These are phyloP conservation scores for Gobiocypris rarus DNA, from an alignment of 2,113 vertebrate species.

Conservation along the genomic window DNA sequence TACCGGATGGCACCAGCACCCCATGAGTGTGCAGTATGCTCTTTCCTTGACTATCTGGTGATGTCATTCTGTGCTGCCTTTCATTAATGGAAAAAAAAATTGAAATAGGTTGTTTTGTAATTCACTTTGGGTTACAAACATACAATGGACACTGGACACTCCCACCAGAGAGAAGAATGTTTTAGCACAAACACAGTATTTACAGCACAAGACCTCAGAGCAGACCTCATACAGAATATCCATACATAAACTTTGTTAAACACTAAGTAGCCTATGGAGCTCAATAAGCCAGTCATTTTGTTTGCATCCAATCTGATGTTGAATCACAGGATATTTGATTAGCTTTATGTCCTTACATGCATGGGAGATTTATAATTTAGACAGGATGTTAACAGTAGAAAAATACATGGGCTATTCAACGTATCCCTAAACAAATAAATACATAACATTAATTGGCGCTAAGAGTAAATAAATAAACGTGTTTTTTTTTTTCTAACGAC, in stretches of 20 bases:
- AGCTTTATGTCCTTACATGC: not conserved
- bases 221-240: constrained; percentile 16
- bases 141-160: constrained; percentile 39
- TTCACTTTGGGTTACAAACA: not conserved
- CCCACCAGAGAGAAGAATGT: constrained; percentile 39
- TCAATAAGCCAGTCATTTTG: not conserved
- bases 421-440: not conserved
- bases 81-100: not conserved
- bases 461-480: not conserved
- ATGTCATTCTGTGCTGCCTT: constrained; percentile 33
- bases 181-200: constrained; percentile 50
- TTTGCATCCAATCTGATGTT: not conserved
- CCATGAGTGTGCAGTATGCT: constrained; percentile 28
- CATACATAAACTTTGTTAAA: constrained; percentile 42
- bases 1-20: constrained; percentile 46
- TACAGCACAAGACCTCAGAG: constrained; percentile 34
- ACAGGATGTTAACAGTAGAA: not conserved
- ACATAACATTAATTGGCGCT: not conserved
- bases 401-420: not conserved
- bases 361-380: not conserved
- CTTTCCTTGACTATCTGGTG: constrained; percentile 9
- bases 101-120: constrained; percentile 19
- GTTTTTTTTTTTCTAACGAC: not conserved
- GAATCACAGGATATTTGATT: constrained; percentile 11
- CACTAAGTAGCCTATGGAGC: constrained; percentile 1